Evolutionary conservation across 1,140 invertebrate species (phyloP).

Genomic region (Camponotus vicinus): DNA sequence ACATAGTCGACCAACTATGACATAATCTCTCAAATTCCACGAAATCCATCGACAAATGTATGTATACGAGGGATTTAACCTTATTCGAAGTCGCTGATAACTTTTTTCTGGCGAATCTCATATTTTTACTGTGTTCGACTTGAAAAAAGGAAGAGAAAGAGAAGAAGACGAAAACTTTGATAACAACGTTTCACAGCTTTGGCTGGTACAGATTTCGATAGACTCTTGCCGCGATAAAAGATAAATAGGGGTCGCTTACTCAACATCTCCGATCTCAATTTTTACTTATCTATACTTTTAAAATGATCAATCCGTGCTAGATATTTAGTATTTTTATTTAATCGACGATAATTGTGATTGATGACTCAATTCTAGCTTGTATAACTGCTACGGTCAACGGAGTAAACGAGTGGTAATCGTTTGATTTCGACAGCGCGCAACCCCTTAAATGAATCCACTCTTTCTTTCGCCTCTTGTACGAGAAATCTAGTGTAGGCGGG

Average conservation of each 20-base stretch:
- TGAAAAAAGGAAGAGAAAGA: not conserved
- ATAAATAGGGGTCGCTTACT: slow-evolving; percentile 52
- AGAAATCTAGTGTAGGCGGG: slow-evolving; percentile 57
- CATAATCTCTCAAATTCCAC: slow-evolving; percentile 43
- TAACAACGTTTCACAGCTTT: slow-evolving; percentile 56
- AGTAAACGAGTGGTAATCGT: not conserved
- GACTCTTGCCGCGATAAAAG: slow-evolving; percentile 46
- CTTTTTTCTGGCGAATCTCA: not conserved
- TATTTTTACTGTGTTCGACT: not conserved
- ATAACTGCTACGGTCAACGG: too few relatives aligned
- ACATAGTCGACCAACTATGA: slow-evolving; percentile 22
- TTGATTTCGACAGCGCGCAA: slow-evolving; percentile 38
- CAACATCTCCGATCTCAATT: slow-evolving; percentile 28
- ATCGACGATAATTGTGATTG: not conserved
- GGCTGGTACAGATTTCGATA: slow-evolving; percentile 61
- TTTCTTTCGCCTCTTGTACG: slow-evolving; percentile 45
- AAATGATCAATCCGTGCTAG: slow-evolving; percentile 10
- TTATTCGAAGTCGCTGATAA: not conserved
- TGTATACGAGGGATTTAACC: not conserved
- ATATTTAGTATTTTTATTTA: not conserved
- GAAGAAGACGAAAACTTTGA: slow-evolving; percentile 35
- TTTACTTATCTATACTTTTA: slow-evolving; percentile 25
- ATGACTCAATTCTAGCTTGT: not conserved
- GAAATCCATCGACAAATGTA: slow-evolving; percentile 6
- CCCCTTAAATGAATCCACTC: slow-evolving; percentile 40